Evolutionary conservation across 2,113 vertebrate species (phyloP).

Genomic region (Lipophrys pholis): DNA sequence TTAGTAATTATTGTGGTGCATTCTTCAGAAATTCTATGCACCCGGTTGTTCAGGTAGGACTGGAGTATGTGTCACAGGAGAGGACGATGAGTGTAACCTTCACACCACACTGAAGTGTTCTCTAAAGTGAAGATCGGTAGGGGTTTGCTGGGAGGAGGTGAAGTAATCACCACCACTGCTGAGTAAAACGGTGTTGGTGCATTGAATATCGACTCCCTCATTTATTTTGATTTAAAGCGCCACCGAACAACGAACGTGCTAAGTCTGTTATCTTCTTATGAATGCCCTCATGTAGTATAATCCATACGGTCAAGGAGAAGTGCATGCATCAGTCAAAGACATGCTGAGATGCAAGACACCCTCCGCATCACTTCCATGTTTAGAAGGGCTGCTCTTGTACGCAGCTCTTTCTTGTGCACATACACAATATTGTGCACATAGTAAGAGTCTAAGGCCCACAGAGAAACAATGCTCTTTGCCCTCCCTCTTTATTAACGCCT

Average conservation of each 20-base stretch:
- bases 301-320: constrained; percentile 31
- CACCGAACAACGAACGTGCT: constrained; percentile 44
- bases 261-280: constrained; percentile 37
- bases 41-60: constrained; percentile 47
- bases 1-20: constrained; percentile 16
- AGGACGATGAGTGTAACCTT: constrained; percentile 50
- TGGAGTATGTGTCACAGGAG: constrained; percentile 20
- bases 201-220: constrained; percentile 57
- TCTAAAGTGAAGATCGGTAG: constrained; percentile 32
- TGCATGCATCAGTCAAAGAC: constrained; percentile 11
- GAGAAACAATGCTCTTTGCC: constrained; percentile 14
- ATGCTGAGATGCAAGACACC: background rate
- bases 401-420: background rate
- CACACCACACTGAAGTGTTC: constrained; percentile 47
- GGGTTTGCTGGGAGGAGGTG: constrained; percentile 28
- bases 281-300: constrained; percentile 29
- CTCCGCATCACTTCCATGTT: background rate
- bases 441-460: constrained; percentile 14
- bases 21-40: constrained; percentile 32
- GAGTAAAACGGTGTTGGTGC: constrained; percentile 46
- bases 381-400: background rate
- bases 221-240: constrained; percentile 69
- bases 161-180: constrained; percentile 58
- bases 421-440: background rate
- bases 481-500: background rate